Conservation (phyloP, 2,888 invertebrate species). For the Tromatobia lineatoria region DNA sequence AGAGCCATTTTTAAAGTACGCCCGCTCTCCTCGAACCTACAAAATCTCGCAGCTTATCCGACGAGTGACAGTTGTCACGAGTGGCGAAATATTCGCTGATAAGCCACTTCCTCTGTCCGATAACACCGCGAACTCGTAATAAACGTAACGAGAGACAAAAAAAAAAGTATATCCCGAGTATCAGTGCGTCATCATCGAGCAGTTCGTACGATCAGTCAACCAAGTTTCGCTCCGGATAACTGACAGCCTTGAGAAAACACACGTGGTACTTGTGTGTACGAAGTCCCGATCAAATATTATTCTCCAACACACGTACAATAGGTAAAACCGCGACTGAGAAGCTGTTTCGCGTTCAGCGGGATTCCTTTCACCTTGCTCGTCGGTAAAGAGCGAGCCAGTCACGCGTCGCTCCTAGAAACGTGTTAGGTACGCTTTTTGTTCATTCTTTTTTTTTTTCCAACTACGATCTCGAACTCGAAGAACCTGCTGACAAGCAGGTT, state of each 20-base stretch:
- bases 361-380: constrained; percentile 65
- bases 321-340: constrained; percentile 14
- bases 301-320: background rate
- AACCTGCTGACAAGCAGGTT: constrained; percentile 24
- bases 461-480: background rate
- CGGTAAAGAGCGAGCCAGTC: constrained; percentile 20
- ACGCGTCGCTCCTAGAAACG: constrained; percentile 37
- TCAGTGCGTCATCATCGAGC: background rate
- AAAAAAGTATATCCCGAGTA: background rate
- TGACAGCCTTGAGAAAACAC: constrained; percentile 55
- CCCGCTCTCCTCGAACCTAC: constrained; percentile 16
- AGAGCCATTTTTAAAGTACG: constrained; percentile 79
- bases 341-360: constrained; percentile 48
- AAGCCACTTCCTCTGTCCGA: background rate
- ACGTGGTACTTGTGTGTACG: constrained; percentile 45
- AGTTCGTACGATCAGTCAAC: background rate
- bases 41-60: background rate
- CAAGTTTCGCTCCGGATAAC: constrained; percentile 13
- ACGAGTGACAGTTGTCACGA: constrained; percentile 30
- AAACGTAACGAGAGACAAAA: background rate
- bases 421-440: constrained; percentile 38
- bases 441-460: constrained; percentile 7
- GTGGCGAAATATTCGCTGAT: background rate
- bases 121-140: background rate
- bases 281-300: background rate